phyloP scores from a whole-genome alignment of 1,140 invertebrate genomes.

The Brachionus rubens region DNA sequence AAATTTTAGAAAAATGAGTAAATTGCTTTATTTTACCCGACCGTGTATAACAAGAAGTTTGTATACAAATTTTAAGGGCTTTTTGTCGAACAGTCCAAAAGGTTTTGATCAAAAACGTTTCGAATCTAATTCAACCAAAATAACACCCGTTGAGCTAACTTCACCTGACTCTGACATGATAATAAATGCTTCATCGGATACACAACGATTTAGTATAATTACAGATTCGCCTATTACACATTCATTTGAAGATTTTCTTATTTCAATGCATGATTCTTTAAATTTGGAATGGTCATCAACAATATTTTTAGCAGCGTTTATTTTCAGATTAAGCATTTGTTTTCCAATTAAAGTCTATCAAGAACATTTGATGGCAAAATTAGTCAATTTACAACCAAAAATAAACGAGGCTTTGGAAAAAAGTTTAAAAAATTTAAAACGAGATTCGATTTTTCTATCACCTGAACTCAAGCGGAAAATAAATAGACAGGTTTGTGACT shows the following conservation, averaged over 20 bases:
- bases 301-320: conserved; percentile 15
- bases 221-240: conserved; percentile 28
- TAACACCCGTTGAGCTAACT: not conserved
- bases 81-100: not conserved
- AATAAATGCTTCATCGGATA: not conserved
- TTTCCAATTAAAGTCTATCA: conserved; percentile 45
- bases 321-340: not conserved
- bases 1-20: conserved; percentile 8
- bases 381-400: conserved; percentile 16
- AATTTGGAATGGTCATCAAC: conserved; percentile 27
- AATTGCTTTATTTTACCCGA: not conserved
- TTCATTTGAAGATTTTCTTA: not conserved
- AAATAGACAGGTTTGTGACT: conserved; percentile 37
- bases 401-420: conserved; percentile 32
- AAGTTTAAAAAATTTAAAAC: conserved; percentile 20
- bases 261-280: not conserved
- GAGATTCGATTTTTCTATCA: conserved; percentile 32
- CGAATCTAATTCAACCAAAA: not conserved
- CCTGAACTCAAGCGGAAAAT: conserved; percentile 25
- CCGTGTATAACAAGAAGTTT: not conserved
- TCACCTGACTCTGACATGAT: not conserved
- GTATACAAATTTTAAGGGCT: not conserved
- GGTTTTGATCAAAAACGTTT: not conserved
- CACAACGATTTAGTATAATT: not conserved
- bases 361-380: conserved; percentile 30